Conservation (phyloP, 2,888 invertebrate species). For the Athalia circularis region DNA sequence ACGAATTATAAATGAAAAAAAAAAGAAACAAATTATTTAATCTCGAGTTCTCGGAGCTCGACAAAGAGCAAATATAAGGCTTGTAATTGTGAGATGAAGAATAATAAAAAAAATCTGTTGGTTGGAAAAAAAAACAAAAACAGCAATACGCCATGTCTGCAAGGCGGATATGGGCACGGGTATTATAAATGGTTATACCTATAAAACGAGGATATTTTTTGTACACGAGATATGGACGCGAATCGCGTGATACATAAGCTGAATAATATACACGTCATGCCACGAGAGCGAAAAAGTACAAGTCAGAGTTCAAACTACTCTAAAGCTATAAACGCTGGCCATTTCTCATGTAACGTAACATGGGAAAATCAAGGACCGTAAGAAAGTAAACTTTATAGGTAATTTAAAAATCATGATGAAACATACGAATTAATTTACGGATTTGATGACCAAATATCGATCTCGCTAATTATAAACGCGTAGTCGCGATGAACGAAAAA, state of each 20-base stretch:
- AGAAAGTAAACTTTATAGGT: too few species aligned
- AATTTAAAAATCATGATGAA: too few species aligned
- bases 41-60: too few species aligned
- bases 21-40: too few species aligned
- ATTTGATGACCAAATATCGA: too few species aligned
- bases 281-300: background rate
- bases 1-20: too few species aligned
- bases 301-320: conserved; percentile 10
- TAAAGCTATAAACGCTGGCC: background rate
- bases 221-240: background rate
- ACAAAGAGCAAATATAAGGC: too few species aligned
- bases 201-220: background rate
- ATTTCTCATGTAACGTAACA: conserved; percentile 13
- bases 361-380: background rate
- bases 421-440: too few species aligned
- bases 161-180: background rate
- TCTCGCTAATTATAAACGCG: too few species aligned
- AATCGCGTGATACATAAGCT: background rate
- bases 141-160: background rate
- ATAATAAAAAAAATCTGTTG: too few species aligned
- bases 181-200: background rate
- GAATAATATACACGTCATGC: background rate
- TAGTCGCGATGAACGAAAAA: too few species aligned
- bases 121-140: background rate
- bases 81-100: too few species aligned